These are phyloP conservation scores for Chrysopilus asiliformis DNA, from an alignment of 2,888 invertebrate species.

Conservation along the genomic window DNA sequence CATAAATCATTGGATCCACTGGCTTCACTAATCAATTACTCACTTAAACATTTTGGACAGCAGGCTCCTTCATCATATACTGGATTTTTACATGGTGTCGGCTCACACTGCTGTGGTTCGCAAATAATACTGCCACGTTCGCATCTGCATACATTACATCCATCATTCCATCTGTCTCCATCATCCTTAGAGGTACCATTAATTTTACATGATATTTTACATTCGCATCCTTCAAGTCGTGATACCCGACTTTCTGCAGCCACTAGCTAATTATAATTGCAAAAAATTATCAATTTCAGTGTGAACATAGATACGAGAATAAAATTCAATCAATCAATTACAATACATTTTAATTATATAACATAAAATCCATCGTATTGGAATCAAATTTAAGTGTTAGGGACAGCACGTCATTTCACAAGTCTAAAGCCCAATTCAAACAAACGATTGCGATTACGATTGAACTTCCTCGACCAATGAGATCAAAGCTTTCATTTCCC, in stretches of 20 bases:
- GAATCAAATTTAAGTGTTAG: conserved; percentile 16
- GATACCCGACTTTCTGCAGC: conserved; percentile 55
- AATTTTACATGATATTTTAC: conserved; percentile 73
- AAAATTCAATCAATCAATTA: too few species aligned
- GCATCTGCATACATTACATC: conserved; percentile 80
- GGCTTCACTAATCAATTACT: conserved; percentile 34
- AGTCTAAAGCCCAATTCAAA: too few species aligned
- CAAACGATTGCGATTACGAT: too few species aligned
- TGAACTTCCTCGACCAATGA: too few species aligned
- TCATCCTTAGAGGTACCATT: conserved; percentile 71
- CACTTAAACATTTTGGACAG: conserved; percentile 77
- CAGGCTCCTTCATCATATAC: conserved; percentile 65
- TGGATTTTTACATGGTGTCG: conserved; percentile 66
- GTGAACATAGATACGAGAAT: neutral
- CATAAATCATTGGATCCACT: too few species aligned
- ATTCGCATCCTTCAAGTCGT: conserved; percentile 79
- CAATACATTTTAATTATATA: too few species aligned
- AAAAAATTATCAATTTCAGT: neutral
- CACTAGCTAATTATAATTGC: conserved; percentile 47
- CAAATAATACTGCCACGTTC: conserved; percentile 80
- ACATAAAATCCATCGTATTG: too few species aligned
- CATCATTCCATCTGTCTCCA: conserved; percentile 72
- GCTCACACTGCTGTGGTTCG: conserved; percentile 67
- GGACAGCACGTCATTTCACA: too few species aligned
- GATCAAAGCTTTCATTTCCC: too few species aligned